Evolutionary conservation across 2,888 invertebrate species (phyloP), one percentile per base, ranked within the genome.

Genomic region (Heliconius hortense): DNA sequence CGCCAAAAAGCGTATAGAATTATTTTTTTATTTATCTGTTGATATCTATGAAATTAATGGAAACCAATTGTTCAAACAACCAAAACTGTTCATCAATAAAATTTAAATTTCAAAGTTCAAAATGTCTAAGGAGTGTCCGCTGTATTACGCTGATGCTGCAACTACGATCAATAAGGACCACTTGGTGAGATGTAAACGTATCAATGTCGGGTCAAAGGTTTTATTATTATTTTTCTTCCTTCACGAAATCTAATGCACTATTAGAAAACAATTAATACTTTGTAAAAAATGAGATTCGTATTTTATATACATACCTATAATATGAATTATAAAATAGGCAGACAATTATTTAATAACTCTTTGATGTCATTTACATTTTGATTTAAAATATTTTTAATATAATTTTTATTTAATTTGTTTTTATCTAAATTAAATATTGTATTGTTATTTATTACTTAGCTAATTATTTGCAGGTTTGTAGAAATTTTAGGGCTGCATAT

Each of bases 161-260:
- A 72, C 77, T 67, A 64, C 80, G 82, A 82, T 82, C 82, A 79
- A 82, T 82, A 81, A 76, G 78, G 80, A 81, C 75, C 78, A 76
- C 64, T 76, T 73, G 63, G 71, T 39, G 67, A 78, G 80, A 80
- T 78, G 67, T 39, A 77, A 77, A 24, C 21, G 67, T 24, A 72
- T 66, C 59, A 15, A 28, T 53, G 24, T 43, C 15, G 21, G 21
- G 13, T 11, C 13, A 39, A 24, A 66, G 24, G 15, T 2, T 39
- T 39, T 24, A n/a, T 7, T 64, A 24, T 66, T 66, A 0, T 39
- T 24, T n/a, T 39, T 66, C 15, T 39, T 24, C 66, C 8, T 43
- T 18, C 15, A 66, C 1, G 2, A 24, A 7, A 26, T 13, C 13
- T 64, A 39, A n/a, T n/a, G 11, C n/a, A 35, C 13, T 1, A 1